Percentiles rank a stretch among this genome's conserved stretches.
These are phyloP conservation scores for Drosophila maculinotata DNA, from an alignment of 2,888 invertebrate genomes.

Conservation along the genomic window DNA sequence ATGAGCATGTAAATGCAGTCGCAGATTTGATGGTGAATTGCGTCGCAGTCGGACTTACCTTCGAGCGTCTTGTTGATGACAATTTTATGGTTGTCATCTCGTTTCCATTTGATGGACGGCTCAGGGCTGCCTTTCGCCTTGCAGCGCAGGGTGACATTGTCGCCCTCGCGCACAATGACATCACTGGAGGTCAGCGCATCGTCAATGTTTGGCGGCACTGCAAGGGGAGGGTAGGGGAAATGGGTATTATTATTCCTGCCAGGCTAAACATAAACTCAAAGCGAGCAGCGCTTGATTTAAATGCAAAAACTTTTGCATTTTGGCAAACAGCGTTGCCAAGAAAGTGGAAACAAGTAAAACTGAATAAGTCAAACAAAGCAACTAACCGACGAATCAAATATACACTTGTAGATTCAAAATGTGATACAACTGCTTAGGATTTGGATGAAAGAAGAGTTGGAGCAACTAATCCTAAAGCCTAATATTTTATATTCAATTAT, in stretches of 20 bases:
- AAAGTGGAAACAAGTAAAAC: slow-evolving; percentile 36
- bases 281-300: slow-evolving; percentile 57
- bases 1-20: slow-evolving; percentile 15
- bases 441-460: too few relatives aligned
- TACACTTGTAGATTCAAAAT: slow-evolving; percentile 18
- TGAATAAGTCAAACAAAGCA: not conserved
- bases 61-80: slow-evolving; percentile 93
- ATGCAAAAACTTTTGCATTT: slow-evolving; percentile 68
- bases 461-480: too few relatives aligned
- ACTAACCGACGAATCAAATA: slow-evolving; percentile 12
- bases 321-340: slow-evolving; percentile 58
- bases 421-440: too few relatives aligned
- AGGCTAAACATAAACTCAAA: slow-evolving; percentile 52
- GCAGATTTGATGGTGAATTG: slow-evolving; percentile 1
- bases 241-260: slow-evolving; percentile 49
- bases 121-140: slow-evolving; percentile 95
- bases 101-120: slow-evolving; percentile 95
- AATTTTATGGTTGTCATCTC: slow-evolving; percentile 95
- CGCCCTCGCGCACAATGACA: slow-evolving; percentile 95
- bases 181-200: slow-evolving; percentile 96
- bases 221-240: slow-evolving; percentile 77
- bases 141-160: slow-evolving; percentile 95
- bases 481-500: too few relatives aligned
- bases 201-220: slow-evolving; percentile 97
- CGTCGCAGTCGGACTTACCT: slow-evolving; percentile 86